Evolutionary conservation across 2,797 vertebrate species (phyloP).

Genomic region (Notamacropus eugenii): DNA sequence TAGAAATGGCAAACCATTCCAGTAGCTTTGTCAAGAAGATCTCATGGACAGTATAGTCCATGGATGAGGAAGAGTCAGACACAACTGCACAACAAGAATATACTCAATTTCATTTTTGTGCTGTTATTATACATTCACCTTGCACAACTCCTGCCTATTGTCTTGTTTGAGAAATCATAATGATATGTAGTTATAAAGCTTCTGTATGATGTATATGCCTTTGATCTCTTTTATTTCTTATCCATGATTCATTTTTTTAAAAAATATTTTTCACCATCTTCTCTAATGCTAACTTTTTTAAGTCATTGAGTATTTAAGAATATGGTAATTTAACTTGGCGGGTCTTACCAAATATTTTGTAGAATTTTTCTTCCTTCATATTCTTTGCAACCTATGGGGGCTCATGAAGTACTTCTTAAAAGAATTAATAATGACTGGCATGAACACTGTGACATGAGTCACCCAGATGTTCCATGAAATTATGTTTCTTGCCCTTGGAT

Average conservation of each 20-base stretch:
- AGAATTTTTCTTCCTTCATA: not conserved
- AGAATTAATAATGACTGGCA: not conserved
- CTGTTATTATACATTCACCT: not conserved
- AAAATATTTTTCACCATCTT: not conserved
- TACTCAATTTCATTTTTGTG: not conserved
- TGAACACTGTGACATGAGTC: not conserved
- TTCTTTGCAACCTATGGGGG: not conserved
- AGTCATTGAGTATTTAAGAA: not conserved
- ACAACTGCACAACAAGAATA: not conserved
- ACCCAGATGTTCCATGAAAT: not conserved
- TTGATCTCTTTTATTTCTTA: not conserved
- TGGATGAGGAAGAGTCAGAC: too few relatives aligned
- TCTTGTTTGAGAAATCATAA: not conserved
- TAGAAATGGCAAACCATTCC: too few relatives aligned
- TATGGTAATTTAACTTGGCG: not conserved
- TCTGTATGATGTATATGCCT: not conserved
- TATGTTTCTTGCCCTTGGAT: not conserved
- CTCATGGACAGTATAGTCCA: too few relatives aligned
- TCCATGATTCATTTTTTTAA: not conserved
- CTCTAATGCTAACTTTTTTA: not conserved
- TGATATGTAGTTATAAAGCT: not conserved
- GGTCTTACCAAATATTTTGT: not conserved
- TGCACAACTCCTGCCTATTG: not conserved
- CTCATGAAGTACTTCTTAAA: not conserved
- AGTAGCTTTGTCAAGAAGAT: too few relatives aligned